Evolutionary conservation across 2,113 vertebrate species (phyloP), one percentile per base, ranked within the genome.

Genomic region (Erpornis zantholeuca): DNA sequence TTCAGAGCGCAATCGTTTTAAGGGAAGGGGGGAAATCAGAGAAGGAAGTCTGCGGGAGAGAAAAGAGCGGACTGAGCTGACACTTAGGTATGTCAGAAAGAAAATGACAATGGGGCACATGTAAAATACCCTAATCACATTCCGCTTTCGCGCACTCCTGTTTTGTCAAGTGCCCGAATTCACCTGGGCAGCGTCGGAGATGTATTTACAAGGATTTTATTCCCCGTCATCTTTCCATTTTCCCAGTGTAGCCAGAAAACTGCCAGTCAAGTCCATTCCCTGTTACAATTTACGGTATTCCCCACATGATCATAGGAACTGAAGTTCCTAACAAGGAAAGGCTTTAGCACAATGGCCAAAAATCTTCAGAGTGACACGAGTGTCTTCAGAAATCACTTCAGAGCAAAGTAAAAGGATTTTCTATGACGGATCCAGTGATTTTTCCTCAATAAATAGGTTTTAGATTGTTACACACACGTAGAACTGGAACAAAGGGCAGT

Each of bases 391-490:
- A 98, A 98, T 98, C 97, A 98, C 98, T 97, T 98, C 97, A 97
- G 96, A 96, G 97, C 97, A 97, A 97, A 98, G 96, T 98, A 98
- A 98, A 98, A 98, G 98, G 98, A 98, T 98, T 98, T 98, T 98
- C 98, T 98, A 98, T 98, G 97, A 98, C 97, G 98, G 98, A 98
- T 98, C 97, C 98, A 98, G 98, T 98, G 98, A 98, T 98, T 98
- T 98, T 98, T 98, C 97, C 97, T 97, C 98, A 98, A 98, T 98
- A 98, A 98, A 98, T 98, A 98, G 98, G 98, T 98, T 98, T 98
- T 98, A 98, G 98, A 98, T 98, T 98, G 98, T 98, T 98, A 98
- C 98, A 98, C 97, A 98, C 98, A 98, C 97, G 97, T 97, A 98
- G 98, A 98, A 98, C 97, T 98, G 98, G 98, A 98, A 98, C 98